Evolutionary conservation across 2,888 invertebrate species (phyloP).

Genomic region (Callyntrura sp.): DNA sequence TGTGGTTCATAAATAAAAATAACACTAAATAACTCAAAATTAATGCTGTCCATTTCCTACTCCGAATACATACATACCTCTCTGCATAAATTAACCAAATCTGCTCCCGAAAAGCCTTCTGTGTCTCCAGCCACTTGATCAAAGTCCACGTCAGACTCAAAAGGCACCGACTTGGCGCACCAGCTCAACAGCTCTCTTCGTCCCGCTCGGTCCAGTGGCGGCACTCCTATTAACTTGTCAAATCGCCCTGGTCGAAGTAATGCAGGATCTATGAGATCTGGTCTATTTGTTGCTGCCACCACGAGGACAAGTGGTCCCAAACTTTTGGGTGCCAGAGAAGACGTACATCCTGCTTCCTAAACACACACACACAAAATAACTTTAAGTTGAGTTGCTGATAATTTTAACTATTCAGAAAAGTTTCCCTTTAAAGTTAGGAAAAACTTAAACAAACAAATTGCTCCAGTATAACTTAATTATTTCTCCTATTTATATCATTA

Average conservation of each 20-base stretch:
- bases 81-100: slow-evolving; percentile 88
- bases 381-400: background rate
- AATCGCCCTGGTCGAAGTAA: slow-evolving; percentile 89
- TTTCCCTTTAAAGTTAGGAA: background rate
- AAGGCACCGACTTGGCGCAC: slow-evolving; percentile 86
- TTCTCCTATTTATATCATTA: slow-evolving; percentile 20
- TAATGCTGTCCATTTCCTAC: too few relatives aligned
- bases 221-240: slow-evolving; percentile 88
- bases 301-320: slow-evolving; percentile 86
- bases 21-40: too few relatives aligned
- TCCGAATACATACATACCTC: slow-evolving; percentile 86
- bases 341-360: too few relatives aligned
- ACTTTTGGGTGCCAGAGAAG: too few relatives aligned
- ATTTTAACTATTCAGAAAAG: background rate
- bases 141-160: slow-evolving; percentile 86
- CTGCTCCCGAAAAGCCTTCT: slow-evolving; percentile 88
- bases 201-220: slow-evolving; percentile 87
- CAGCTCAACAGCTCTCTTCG: slow-evolving; percentile 86
- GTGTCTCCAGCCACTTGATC: slow-evolving; percentile 86
- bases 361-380: too few relatives aligned
- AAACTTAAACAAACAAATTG: too few relatives aligned
- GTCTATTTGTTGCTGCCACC: slow-evolving; percentile 89
- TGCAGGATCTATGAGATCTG: slow-evolving; percentile 88
- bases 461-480: background rate
- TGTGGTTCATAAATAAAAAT: too few relatives aligned